A percentile compares a stretch with the other conserved stretches of the same genome.
These are phyloP conservation scores for Macrosteles quadrilineatus DNA, from an alignment of 1,140 invertebrate species.

Conservation along the genomic window DNA sequence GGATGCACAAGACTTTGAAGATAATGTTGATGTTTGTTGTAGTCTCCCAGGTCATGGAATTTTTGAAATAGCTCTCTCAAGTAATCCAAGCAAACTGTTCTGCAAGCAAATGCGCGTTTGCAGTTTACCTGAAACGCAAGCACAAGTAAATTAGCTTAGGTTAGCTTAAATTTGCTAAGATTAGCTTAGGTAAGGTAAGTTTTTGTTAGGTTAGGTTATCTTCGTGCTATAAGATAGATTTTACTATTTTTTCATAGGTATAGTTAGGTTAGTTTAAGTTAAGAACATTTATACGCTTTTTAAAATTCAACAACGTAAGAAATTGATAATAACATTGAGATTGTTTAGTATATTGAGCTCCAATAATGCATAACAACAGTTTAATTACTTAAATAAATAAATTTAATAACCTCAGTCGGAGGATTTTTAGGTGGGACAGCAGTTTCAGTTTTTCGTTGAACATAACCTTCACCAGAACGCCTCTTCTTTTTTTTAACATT, in stretches of 20 bases:
- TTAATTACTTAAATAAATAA: neutral
- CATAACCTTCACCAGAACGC: neutral
- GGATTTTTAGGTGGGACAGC: neutral
- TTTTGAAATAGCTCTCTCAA: conserved; percentile 21
- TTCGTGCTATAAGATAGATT: no score
- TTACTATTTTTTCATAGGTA: neutral
- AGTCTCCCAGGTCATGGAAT: conserved; percentile 18
- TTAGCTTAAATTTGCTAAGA: neutral
- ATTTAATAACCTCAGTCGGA: neutral
- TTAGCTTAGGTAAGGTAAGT: neutral
- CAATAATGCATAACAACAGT: neutral
- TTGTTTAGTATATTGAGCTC: neutral
- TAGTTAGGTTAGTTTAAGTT: neutral
- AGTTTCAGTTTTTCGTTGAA: neutral
- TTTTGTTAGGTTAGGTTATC: neutral
- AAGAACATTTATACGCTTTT: neutral
- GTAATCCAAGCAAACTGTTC: conserved; percentile 18
- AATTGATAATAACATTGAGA: neutral
- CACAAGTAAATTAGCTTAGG: neutral
- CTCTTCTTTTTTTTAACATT: neutral
- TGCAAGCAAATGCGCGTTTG: conserved; percentile 31
- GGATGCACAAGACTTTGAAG: conserved; percentile 27
- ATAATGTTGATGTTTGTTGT: conserved; percentile 29
- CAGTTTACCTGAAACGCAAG: conserved; percentile 16
- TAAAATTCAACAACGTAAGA: no score